Evolutionary conservation across 2,113 vertebrate species (phyloP), one percentile per base, ranked within the genome.

Genomic region (Paraplagusia blochii): DNA sequence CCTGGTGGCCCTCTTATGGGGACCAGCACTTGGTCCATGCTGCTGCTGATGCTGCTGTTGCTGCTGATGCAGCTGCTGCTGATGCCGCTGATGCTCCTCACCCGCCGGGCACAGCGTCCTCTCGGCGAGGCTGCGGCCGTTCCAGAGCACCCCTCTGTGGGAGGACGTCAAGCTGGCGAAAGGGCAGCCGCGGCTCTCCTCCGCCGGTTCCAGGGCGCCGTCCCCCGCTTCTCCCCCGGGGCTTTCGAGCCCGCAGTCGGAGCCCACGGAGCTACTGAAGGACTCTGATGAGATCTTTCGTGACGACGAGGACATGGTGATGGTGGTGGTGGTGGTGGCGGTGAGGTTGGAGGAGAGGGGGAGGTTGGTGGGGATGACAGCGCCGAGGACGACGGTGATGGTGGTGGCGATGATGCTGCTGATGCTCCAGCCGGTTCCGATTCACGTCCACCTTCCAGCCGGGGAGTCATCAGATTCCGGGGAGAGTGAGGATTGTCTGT

Each of bases 201-300:
- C 80, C 53, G 75, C 72, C 63, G 76, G 57, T 56, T 88, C 86
- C 70, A 54, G 5, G 1, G 67, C 76, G 12, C 72, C 69, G 45
- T 93, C 94, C 51, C 87, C 85, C 43, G 87, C 91, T 60, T 94
- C 87, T 61, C 74, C 81, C 36, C 85, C 94, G 71, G 94, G 93
- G 74, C 93, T 95, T 79, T 95, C 94, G 36, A 92, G 89, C 54
- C 87, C 87, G 67, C 88, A 95, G 84, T 96, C 95, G 52, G 94
- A 96, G 65, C 94, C 93, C 84, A 95, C 85, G 17, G 95, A 97
- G 89, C 94, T 96, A 88, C 94, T 96, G 87, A 96, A 96, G 49
- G 95, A 97, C 90, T 95, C 95, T 17, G 95, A 96, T 35, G 95
- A 97, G 77, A 96, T 95, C 90, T 97, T 97, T 81, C 95, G 92